Base-by-base conservation (phyloP, 1,140 invertebrate genomes). In the Apis cerana region DNA sequence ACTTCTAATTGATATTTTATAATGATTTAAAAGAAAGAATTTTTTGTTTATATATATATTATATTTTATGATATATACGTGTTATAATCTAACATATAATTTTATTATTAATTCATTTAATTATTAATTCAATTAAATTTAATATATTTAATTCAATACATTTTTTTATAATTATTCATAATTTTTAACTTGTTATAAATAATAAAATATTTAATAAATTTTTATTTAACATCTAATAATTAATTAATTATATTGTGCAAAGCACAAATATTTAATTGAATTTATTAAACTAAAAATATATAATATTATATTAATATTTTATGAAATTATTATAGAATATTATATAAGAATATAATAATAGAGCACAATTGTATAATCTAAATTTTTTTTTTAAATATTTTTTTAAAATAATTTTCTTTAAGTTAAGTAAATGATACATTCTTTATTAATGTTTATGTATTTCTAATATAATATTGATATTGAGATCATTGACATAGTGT, bases 321-420 rank as follows among this genome's bases (percentile, higher is more conserved):
- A 77, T 48, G 50, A 17, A 77, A 48, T 52, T 76, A 12, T 77
- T 77, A 27, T 54, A 67, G 11, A 15, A 56, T 68, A 76, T 54
- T 76, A 43, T 76, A 43, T 68, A 58, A 17, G 65, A 69, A 59
- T 15, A 12, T 68, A 58, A 17, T 75, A 69, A 59, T 15, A 12
- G 33, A 59, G 65, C 54, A 78, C 65, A 78, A 78, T 61, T 10
- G n/a, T 17, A 43, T 48, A 68, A 69, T 17, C 0, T 50, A 27
- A 54, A 50, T 43, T 68, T 21, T 27, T n/a, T 43, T 52, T 50
- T 67, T 19, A 2, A 19, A 56, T 64, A 67, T 4, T 48, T 48
- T 70, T 54, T 50, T 56, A 43, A 54, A 54, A 76, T 52, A 78
- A 48, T 78, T 58, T 56, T 69, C 19, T 27, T 75, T 74, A 72